Evolutionary conservation across 2,113 vertebrate genomes (phyloP), one percentile per base, ranked within the genome.

Genomic region (Ia io): DNA sequence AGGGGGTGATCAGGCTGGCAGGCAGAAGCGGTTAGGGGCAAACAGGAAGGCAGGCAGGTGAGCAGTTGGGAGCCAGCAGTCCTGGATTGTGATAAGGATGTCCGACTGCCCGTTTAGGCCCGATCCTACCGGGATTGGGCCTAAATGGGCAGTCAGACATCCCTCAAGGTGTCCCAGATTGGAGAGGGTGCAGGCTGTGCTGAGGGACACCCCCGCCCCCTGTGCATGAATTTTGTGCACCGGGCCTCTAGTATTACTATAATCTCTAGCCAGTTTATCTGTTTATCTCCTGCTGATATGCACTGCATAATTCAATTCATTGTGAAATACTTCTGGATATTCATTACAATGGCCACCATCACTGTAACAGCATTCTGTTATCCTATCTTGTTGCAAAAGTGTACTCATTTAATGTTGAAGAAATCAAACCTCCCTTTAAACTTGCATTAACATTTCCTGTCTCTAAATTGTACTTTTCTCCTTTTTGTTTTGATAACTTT

Each of bases 401-500:
- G 0, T 71, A n/a, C 20, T 94, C 0, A 59, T 77, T 95, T 37
- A 40, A 3, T 14, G 88, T 23, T 77, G 28, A 89, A 85, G 71
- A 97, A 96, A 82, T 4, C 47, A 71, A 80, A 44, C 2, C 12
- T 89, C 96, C 4, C 10, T 53, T 76, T 91, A 44, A 95, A 83
- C 8, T 84, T n/a, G 0, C 28, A 91, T 69, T 20, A 77, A 59
- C 93, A 90, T 69, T 92, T 97, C 37, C 76, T 91, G 6, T 14
- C 23, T 80, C 73, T 89, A 73, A 96, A 91, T 73, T 40, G 0
- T 18, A 94, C 16, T 96, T 96, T 96, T 83, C 42, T 83, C 51
- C 7, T 93, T 44, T 97, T 90, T 18, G 1, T 86, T 97, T 96
- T 30, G 13, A 82, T 78, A 94, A 67, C 6, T 93, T 95, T 95